Evolutionary conservation across 2,888 invertebrate species (phyloP), one percentile per base, ranked within the genome.

Genomic region (Scelioninae gen. 1): DNA sequence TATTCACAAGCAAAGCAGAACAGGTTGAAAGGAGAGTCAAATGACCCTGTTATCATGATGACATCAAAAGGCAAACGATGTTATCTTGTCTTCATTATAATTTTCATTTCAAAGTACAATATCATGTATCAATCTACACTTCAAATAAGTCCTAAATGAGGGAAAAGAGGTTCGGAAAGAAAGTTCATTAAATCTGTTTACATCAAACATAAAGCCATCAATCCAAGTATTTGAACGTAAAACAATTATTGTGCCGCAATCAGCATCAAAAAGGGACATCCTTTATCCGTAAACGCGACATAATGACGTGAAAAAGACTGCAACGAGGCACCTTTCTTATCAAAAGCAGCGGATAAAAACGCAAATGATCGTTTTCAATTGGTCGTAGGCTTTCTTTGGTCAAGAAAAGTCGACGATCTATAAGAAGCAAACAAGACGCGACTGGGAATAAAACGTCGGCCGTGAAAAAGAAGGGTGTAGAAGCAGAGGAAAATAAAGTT

Each of bases 311-410:
- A 51, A 15, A 7, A 16, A 15, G 11, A 45, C n/a, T 47, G 8
- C 1, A 10, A n/a, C n/a, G 43, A 10, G 40, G 43, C 29, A 45
- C 4, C 60, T 43, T 66, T 69, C 47, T 32, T 58, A 58, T 45
- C 58, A 45, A 34, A 34, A 29, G 38, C 11, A 15, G 10, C 8
- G 0, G 11, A 40, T 38, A 58, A 69, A 69, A 58, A 45, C 16
- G 58, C 40, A 71, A 71, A 60, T 71, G 47, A 71, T 40, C 68
- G 55, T 68, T 53, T 66, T 53, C 38, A 5, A 29, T 6, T 23
- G 15, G 11, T 9, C 0, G 10, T 34, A 16, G n/a, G n/a, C n/a
- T n/a, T 34, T 40, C 53, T 68, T 55, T 68, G 29, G 5, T 23
- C 23, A 47, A n/a, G 69, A 69, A 69, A 69, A 45, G 45, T 69